Base-by-base conservation (phyloP, 2,888 invertebrate genomes). In the Hecatera dysodea region DNA sequence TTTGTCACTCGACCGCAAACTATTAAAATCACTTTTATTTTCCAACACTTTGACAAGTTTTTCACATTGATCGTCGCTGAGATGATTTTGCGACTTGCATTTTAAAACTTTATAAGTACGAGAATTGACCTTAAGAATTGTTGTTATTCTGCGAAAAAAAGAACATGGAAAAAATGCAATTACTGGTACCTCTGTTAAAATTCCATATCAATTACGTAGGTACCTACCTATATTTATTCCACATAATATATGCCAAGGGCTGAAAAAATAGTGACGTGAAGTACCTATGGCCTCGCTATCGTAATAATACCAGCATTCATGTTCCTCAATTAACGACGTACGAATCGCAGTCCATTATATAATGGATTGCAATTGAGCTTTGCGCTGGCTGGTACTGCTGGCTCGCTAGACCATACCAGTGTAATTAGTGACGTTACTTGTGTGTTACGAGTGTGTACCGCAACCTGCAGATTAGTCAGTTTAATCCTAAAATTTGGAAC, bases 231-330 rank as follows among this genome's bases (percentile, higher is more conserved):
- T 78, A 70, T 71, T 62, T 67, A 55, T 67, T 57, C 53, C 44
- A 39, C 56, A 67, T 56, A 56, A 67, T 63, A 78, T 70, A 85
- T 75, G 85, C 80, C 83, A 85, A 82, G 76, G 85, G 69, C 76
- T 80, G 64, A 72, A 74, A 69, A 71, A 81, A 67, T 60, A 15
- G 66, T 67, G 75, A 70, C 60, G 71, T 55, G 63, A 63, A 63
- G 22, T 55, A 19, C 22, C 22, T 71, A 53, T 67, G 67, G 44
- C 76, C 87, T 86, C 71, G 84, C 79, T 71, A 84, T 77, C 73
- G 68, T 87, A 82, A 87, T 88, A 74, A 75, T 83, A 87, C 83
- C 83, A 82, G 85, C 86, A 86, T 85, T 81, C 61, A 74, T 68
- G 53, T 70, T 72, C 67, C 64, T 80, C 75, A 75, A 75, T 76